Base-by-base conservation (phyloP, 1,140 invertebrate genomes). In the Phthorimaea operculella region DNA sequence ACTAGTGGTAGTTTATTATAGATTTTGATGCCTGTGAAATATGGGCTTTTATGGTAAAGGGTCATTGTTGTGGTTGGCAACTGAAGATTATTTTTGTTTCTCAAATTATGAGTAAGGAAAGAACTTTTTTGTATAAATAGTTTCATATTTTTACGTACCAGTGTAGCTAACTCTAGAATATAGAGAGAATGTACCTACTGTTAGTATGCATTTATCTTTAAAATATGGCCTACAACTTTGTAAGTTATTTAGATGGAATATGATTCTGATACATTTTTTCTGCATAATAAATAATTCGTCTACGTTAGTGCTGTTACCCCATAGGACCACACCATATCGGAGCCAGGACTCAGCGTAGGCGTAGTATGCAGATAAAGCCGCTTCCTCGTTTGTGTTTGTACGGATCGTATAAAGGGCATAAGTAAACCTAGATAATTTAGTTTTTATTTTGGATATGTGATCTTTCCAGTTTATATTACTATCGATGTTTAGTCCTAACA, bases 201-300 rank as follows among this genome's bases (percentile, higher is more conserved):
- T 51, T 28, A 51, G n/a, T 12, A 51, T 51, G 6, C 28, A 28
- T 15, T 28, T 8, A 12, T 51, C 21, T 21, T 12, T 14, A 28
- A 51, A 51, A 18, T 28, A 28, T 10, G 18, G 49, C 10, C 18
- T 21, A 28, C 49, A 51, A 11, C 9, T 28, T 12, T 21, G 10
- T 10, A 18, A 2, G 6, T 18, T 16, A 4, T 51, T 33, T 12
- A 51, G 3, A 33, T 39, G 17, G 12, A 1, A 12, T 4, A 33
- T 12, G 3, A 51, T 51, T 33, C 49, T 18, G 3, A 51, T 18
- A 33, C 17, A 51, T 33, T 51, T 51, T 33, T 51, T 51, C 16
- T 51, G 49, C 14, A 21, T 21, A 10, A 51, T 33, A 51, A 51
- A 47, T 16, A 47, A 14, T 2, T 18, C 17, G 5, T 16, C 17